Conservation (phyloP, 2,888 invertebrate species). For the Holacanthella duospinosa region DNA sequence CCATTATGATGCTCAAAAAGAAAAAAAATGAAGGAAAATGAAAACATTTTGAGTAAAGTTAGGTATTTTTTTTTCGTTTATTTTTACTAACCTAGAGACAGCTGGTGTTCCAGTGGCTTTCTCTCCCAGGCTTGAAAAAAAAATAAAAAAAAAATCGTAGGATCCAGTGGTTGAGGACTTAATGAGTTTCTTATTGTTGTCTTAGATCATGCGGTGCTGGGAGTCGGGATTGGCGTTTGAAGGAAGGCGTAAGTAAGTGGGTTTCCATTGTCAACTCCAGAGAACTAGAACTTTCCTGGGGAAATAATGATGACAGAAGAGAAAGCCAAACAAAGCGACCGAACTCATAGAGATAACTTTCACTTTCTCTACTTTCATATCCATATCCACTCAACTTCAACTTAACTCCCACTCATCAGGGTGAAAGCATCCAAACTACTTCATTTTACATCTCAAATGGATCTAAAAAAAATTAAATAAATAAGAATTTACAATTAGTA, state of each 20-base stretch:
- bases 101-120: background rate
- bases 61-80: background rate
- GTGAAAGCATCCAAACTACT: too few species aligned
- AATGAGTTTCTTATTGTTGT: conserved; percentile 6
- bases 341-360: too few species aligned
- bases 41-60: background rate
- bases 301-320: background rate
- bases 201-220: background rate
- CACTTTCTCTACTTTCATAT: background rate
- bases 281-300: background rate
- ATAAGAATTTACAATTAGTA: too few species aligned
- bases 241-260: too few species aligned
- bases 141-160: background rate
- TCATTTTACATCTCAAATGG: too few species aligned
- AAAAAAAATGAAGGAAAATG: background rate
- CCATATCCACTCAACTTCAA: too few species aligned
- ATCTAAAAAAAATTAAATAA: too few species aligned
- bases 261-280: background rate
- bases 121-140: background rate
- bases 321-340: background rate
- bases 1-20: background rate
- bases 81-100: background rate
- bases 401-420: too few species aligned
- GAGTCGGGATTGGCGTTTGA: too few species aligned
- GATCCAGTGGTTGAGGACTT: background rate